Base-by-base conservation (phyloP, 2,797 vertebrate genomes). In the Rachycentron canadum region DNA sequence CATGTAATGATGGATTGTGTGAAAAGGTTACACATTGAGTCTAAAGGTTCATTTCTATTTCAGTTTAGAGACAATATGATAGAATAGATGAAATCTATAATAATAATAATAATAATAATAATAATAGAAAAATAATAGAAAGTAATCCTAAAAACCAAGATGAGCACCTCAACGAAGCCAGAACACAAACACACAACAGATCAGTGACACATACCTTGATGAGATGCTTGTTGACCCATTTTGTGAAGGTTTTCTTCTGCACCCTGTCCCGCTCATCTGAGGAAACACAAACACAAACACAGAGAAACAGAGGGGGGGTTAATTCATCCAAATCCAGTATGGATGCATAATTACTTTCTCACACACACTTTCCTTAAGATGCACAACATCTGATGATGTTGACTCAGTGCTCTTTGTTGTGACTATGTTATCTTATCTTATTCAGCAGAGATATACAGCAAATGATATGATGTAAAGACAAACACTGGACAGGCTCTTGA, bases 161-260 rank as follows among this genome's bases (percentile, higher is more conserved):
- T 17, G 14, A 43, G 16, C 32, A 49, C 49, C 34, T 26, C 23
- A 26, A 64, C 5, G 16, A 26, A 49, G 1, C 14, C 14, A 7
- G 34, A 57, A 21, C 28, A 23, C n/a, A n/a, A 21, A 2, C 0
- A 25, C 23, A 30, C 0, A 32, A 4, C 47, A 50, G 25, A 25
- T 63, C 25, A 2, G 55, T 1, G 53, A 49, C 26, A 71, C 91
- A 32, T 94, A 99, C 98, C 97, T 99, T 99, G 95, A 99, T 99
- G 92, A 99, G 96, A 94, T 99, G 98, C 83, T 99, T 99, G 94
- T 99, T 99, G 95, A 99, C 97, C 98, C 98, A 99, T 93, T 99
- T 99, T n/a, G 98, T 99, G 94, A 99, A 99, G 3, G 98, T 99
- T 94, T 99, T 99, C 96, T 99, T 99, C 95, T 99, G 98, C 85